Base-by-base conservation (phyloP, 2,888 invertebrate species). In the Schrankia costaestrigalis region DNA sequence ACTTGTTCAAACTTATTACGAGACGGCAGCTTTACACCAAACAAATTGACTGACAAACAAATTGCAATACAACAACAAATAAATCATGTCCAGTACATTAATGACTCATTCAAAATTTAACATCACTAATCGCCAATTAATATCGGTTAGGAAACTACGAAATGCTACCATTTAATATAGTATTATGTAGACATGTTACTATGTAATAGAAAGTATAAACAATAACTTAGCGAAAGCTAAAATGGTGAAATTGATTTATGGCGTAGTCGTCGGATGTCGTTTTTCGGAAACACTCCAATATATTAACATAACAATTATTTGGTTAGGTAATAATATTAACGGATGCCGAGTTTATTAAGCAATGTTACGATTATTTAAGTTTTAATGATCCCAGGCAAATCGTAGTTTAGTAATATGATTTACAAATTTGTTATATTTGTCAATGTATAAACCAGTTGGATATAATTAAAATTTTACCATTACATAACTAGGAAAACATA, bases 211-310 rank as follows among this genome's bases (percentile, higher is more conserved):
- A 87, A 86, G 87, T 85, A 78, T 79, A 81, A 84, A 87, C 86
- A 87, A 86, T 86, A 83, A 80, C 64, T 64, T 64, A 65, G 85
- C 82, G 87, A 86, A 86, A 86, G 86, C 76, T 72, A 65, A 70
- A 68, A 65, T 57, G 61, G 86, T 74, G 87, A 86, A 86, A 86
- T 86, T 87, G 86, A 87, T 87, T 86, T 85, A 86, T 85, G 57
- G 70, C 61, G 58, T 52, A 59, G 56, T 63, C 67, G 58, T 67
- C 65, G 60, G 72, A 67, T 70, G 77, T 79, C 77, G 66, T 74
- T 81, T 73, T 85, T 80, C 53, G 83, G 81, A 79, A 82, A 84
- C 78, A 82, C 79, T 84, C 67, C 61, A 71, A 69, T 66, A 66
- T 57, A 80, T 84, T 80, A 84, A 78, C 84, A 80, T 82, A 82